Percentiles rank a stretch among this genome's conserved stretches.
These are phyloP conservation scores for Iguana delicatissima DNA, from an alignment of 2,797 vertebrate genomes.

Conservation along the genomic window DNA sequence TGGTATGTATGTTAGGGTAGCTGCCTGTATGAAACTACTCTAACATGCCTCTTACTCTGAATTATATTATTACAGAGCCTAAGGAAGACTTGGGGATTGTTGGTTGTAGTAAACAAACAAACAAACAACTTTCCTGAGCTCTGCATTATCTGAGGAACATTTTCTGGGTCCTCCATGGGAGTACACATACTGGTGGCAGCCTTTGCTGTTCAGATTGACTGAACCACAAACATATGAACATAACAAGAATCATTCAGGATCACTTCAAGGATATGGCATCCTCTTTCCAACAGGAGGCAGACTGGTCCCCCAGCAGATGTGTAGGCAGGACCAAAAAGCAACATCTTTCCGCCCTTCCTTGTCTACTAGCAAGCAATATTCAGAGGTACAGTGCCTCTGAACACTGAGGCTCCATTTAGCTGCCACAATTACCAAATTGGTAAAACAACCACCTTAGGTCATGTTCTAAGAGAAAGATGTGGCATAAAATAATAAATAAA, in stretches of 20 bases:
- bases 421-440: not conserved
- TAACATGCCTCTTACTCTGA: conserved; percentile 34
- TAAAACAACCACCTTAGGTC: no score
- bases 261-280: not conserved
- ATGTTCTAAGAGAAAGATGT: no score
- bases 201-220: conserved; percentile 9
- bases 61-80: conserved; percentile 12
- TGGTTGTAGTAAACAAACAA: no score
- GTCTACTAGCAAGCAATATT: not conserved
- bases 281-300: not conserved
- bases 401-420: not conserved
- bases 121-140: not conserved
- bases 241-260: not conserved
- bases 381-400: not conserved
- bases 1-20: conserved; percentile 5
- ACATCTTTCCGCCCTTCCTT: not conserved
- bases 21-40: conserved; percentile 31
- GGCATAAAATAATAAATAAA: no score
- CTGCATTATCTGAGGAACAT: conserved; percentile 16
- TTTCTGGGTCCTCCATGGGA: conserved; percentile 21
- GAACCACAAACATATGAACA: not conserved
- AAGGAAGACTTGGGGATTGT: no score
- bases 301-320: not conserved
- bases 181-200: not conserved
- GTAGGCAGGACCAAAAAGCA: not conserved